A percentile compares a stretch with the other conserved stretches of the same genome.
These are phyloP conservation scores for Drosophila quasianomalipes DNA, from an alignment of 2,888 invertebrate species.

Conservation along the genomic window DNA sequence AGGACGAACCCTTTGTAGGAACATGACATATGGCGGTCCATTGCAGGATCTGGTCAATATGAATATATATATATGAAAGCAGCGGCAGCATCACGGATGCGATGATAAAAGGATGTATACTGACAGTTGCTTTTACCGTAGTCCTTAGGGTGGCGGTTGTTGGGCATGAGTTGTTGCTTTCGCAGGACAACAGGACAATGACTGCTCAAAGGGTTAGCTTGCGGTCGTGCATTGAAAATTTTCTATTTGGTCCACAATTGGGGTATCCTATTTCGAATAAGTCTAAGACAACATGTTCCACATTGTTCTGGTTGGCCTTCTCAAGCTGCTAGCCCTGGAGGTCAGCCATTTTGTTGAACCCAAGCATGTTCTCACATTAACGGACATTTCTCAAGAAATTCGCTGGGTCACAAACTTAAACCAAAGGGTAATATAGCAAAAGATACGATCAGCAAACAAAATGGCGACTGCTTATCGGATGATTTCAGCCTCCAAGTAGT, in stretches of 20 bases:
- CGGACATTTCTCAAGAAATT: slow-evolving; percentile 74
- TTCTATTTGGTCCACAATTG: slow-evolving; percentile 51
- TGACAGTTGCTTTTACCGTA: slow-evolving; percentile 40
- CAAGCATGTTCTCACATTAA: slow-evolving; percentile 72
- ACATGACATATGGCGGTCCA: slow-evolving; percentile 73
- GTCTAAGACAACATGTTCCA: slow-evolving; percentile 15
- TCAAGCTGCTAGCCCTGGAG: slow-evolving; percentile 31
- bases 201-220: slow-evolving; percentile 69
- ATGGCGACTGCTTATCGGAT: slow-evolving; percentile 24
- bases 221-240: slow-evolving; percentile 78
- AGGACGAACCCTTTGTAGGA: slow-evolving; percentile 65
- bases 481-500: slow-evolving; percentile 6
- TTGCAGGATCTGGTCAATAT: slow-evolving; percentile 72
- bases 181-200: slow-evolving; percentile 59
- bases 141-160: slow-evolving; percentile 55
- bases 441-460: slow-evolving; percentile 13
- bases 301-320: slow-evolving; percentile 32
- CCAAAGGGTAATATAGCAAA: neutral
- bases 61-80: slow-evolving; percentile 46
- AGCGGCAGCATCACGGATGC: slow-evolving; percentile 34
- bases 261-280: slow-evolving; percentile 18
- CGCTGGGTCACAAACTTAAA: neutral
- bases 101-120: slow-evolving; percentile 36
- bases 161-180: slow-evolving; percentile 41
- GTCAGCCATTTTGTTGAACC: slow-evolving; percentile 76